phyloP scores from a whole-genome alignment of 2,888 invertebrate genomes.

The Branchinecta sandiegonensis region DNA sequence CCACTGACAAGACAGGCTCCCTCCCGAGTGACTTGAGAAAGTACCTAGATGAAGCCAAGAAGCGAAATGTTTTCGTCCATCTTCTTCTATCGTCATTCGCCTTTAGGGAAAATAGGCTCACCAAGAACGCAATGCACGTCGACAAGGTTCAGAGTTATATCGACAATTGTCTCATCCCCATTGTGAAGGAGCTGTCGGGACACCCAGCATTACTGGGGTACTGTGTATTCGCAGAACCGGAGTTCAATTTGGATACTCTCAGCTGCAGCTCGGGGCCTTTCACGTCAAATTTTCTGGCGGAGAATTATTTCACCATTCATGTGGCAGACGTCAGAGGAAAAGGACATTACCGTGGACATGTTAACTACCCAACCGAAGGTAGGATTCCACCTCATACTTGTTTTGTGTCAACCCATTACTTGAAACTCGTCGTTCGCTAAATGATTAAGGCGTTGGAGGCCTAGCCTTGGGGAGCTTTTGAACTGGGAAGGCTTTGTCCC shows the following conservation, averaged over 20 bases:
- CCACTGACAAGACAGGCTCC: neutral
- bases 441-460: no score
- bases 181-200: conserved; percentile 1
- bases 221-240: neutral
- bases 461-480: no score
- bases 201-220: neutral
- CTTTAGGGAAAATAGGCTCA: neutral
- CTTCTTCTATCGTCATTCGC: neutral
- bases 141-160: neutral
- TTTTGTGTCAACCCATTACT: no score
- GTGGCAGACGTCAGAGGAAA: conserved; percentile 5
- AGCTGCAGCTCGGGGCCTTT: neutral
- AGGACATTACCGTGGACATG: neutral
- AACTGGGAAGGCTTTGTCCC: no score
- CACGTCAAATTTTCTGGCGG: conserved; percentile 2
- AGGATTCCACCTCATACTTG: neutral
- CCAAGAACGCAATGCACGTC: neutral
- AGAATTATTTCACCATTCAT: neutral
- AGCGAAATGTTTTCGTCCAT: neutral
- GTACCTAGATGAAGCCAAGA: neutral
- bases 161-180: conserved; percentile 5
- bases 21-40: neutral
- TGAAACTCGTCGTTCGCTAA: no score
- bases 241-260: neutral
- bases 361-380: neutral